Base-by-base conservation (phyloP, 37 sponge, comb jelly and placozoan species). In the Diacarnus erythraeanus region DNA sequence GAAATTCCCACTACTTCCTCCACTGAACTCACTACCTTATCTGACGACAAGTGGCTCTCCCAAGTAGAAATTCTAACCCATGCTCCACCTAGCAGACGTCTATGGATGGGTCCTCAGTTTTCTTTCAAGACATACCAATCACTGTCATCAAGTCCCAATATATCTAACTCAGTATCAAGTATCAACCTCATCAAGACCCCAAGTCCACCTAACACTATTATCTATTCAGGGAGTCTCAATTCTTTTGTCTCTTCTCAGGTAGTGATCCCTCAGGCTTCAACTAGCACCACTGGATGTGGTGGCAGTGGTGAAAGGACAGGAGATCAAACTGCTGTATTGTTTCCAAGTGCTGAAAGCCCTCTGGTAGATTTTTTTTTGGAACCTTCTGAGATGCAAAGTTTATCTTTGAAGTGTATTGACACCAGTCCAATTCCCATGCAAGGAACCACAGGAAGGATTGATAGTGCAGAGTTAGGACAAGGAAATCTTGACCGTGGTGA, bases 91-190 rank as follows among this genome's bases (percentile, higher is more conserved):
- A 87, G 84, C 66, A 59, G 98, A 12, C 75, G 98, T 2, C 89
- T 97, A 5, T 97, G 98, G 98, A 97, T 97, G 98, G 98, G 98
- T 57, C 98, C 98, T 4, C 98, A 97, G 91, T 97, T 97, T 88
- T 80, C 77, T 23, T 95, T 93, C 81, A 95, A 93, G 67, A 56
- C 83, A 35, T 83, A 83, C 83, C 83, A 66, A 0, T 47, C 83
- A 1, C 33, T 39, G 12, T 15, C 67, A 9, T 38, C 78, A 1
- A 69, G 36, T 36, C 25, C 57, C 59, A 58, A 37, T 27, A n/a
- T 43, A 33, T 36, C 64, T 31, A 3, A 6, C 20, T 1, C 61
- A 40, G 17, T 69, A 64, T 42, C 66, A 59, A 42, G 60, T 71
- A 20, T 43, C 20, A 40, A 17, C 42, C 30, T 57, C 26, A 44